These are phyloP conservation scores for Toxotes jaculatrix DNA, from an alignment of 2,113 vertebrate genomes.

Conservation along the genomic window DNA sequence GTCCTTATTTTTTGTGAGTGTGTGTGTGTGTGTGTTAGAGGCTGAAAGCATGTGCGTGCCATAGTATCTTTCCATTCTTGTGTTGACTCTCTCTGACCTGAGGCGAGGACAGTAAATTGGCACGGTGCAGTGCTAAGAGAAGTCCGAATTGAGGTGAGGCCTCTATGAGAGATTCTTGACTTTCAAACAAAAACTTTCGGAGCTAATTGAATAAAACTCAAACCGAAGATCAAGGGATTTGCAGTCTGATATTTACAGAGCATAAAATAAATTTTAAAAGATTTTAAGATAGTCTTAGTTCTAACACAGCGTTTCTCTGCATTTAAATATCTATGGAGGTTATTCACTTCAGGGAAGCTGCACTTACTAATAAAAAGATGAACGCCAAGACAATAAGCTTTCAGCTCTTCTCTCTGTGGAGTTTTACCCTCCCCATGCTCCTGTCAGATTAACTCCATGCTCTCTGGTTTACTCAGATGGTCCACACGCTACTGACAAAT, in stretches of 20 bases:
- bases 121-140: slow-evolving; percentile 18
- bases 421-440: not conserved
- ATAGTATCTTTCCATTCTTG: not conserved
- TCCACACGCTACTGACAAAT: slow-evolving; percentile 9
- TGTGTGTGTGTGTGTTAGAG: not conserved
- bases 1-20: not conserved
- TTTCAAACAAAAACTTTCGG: slow-evolving; percentile 34
- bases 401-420: not conserved
- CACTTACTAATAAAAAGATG: not conserved
- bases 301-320: not conserved
- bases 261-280: not conserved
- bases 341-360: not conserved
- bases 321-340: not conserved
- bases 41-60: not conserved
- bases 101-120: slow-evolving; percentile 52
- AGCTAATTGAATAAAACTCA: slow-evolving; percentile 38
- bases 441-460: slow-evolving; percentile 2
- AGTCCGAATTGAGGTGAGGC: slow-evolving; percentile 46
- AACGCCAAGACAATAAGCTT: slow-evolving; percentile 1
- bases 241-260: slow-evolving; percentile 3
- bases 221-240: slow-evolving; percentile 27
- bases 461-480: not conserved
- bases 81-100: slow-evolving; percentile 41
- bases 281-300: not conserved
- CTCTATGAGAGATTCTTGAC: slow-evolving; percentile 22